Evolutionary conservation across 2,888 invertebrate species (phyloP).

Genomic region (Ophion slaviceki): DNA sequence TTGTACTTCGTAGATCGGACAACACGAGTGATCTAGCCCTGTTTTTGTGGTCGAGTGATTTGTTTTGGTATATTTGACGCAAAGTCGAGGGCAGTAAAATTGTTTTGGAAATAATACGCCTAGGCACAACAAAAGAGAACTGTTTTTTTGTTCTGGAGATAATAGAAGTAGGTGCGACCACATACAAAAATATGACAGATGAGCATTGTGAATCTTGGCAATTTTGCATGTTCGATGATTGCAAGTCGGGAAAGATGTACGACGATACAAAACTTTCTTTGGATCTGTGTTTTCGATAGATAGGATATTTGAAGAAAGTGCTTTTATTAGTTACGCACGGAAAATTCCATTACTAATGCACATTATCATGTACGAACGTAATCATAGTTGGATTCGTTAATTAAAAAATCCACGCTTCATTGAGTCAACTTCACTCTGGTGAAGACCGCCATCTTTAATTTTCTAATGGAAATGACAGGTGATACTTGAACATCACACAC

Average conservation of each 20-base stretch:
- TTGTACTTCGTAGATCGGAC: conserved; percentile 16
- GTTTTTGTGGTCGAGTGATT: not conserved
- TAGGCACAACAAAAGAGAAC: not conserved
- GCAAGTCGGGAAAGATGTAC: not conserved
- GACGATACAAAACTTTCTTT: not conserved
- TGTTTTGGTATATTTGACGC: conserved; percentile 5
- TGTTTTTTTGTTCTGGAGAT: not conserved
- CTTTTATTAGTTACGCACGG: not conserved
- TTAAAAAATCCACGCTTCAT: not conserved
- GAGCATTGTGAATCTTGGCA: conserved; percentile 11
- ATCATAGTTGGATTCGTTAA: not conserved
- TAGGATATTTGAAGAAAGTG: not conserved
- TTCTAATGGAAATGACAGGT: not conserved
- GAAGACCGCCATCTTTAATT: not conserved
- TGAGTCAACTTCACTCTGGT: not conserved
- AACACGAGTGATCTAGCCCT: not conserved
- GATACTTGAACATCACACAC: too few relatives aligned
- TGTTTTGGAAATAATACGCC: conserved; percentile 1
- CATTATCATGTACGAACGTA: not conserved
- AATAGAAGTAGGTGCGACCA: conserved; percentile 12
- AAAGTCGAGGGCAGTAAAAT: not conserved
- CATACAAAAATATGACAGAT: not conserved
- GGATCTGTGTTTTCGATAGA: not conserved
- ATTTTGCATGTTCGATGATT: conserved; percentile 1
- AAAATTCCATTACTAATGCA: not conserved